phyloP scores from a whole-genome alignment of 2,888 invertebrate genomes.

The Mactromeris polynyma region DNA sequence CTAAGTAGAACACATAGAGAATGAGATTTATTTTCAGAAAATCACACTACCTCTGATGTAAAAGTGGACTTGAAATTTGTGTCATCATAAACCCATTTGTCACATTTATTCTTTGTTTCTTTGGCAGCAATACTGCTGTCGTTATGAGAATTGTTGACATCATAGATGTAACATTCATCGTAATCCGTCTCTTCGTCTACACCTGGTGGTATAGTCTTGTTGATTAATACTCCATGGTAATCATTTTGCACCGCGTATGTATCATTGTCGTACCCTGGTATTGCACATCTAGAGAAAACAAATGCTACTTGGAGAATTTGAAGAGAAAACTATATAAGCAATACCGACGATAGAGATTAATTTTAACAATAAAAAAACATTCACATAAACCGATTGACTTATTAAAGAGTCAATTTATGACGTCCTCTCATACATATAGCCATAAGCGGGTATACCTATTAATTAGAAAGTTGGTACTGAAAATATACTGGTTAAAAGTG shows the following conservation, averaged over 20 bases:
- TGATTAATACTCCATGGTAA: constrained; percentile 66
- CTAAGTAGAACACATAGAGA: too few relatives aligned
- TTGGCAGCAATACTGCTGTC: constrained; percentile 21
- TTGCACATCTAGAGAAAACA: constrained; percentile 70
- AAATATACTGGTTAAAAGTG: too few relatives aligned
- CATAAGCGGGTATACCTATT: too few relatives aligned
- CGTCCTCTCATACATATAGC: too few relatives aligned
- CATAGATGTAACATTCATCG: constrained; percentile 59
- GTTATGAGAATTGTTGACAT: neutral
- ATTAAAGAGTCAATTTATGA: too few relatives aligned
- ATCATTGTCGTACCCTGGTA: constrained; percentile 76
- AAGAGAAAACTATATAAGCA: too few relatives aligned
- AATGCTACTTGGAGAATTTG: neutral
- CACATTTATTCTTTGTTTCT: constrained; percentile 43
- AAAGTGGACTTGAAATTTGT: constrained; percentile 68
- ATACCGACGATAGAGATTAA: too few relatives aligned
- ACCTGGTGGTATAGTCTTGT: constrained; percentile 69
- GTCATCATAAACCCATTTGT: constrained; percentile 73
- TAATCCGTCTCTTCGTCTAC: constrained; percentile 49
- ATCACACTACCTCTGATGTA: constrained; percentile 58
- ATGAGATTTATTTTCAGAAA: too few relatives aligned
- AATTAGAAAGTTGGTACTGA: too few relatives aligned
- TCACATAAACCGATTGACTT: too few relatives aligned
- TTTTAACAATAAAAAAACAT: too few relatives aligned
- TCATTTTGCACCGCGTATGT: constrained; percentile 72